Evolutionary conservation across 2,888 invertebrate genomes (phyloP).

Genomic region (Sinelater perroti): DNA sequence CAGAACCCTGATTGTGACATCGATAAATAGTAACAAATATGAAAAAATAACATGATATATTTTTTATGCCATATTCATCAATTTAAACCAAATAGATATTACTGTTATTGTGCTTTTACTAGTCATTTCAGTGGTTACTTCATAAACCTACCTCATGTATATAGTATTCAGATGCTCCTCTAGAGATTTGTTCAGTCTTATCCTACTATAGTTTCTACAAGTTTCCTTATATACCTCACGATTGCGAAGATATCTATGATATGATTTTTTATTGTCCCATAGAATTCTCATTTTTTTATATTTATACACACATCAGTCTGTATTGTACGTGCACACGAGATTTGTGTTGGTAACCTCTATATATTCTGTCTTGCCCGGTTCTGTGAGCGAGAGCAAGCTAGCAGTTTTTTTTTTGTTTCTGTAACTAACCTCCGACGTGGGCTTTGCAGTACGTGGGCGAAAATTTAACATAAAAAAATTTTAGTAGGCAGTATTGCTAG

Average conservation of each 20-base stretch:
- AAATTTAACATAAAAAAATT: conserved; percentile 6
- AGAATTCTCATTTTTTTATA: conserved; percentile 3
- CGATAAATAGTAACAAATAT: conserved; percentile 40
- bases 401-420: conserved; percentile 6
- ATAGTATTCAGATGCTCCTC: conserved; percentile 50
- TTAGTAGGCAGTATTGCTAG: conserved; percentile 6
- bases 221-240: conserved; percentile 14
- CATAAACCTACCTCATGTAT: conserved; percentile 53
- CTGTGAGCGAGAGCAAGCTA: not conserved
- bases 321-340: conserved; percentile 11
- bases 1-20: conserved; percentile 52
- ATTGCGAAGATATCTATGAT: conserved; percentile 16
- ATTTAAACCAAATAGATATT: conserved; percentile 55
- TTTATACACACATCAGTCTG: too few species aligned
- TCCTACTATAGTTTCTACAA: conserved; percentile 32
- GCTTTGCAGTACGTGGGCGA: too few species aligned
- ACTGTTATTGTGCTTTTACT: conserved; percentile 49
- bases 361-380: conserved; percentile 9
- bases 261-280: not conserved
- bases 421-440: too few species aligned
- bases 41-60: conserved; percentile 36
- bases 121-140: conserved; percentile 51
- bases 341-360: conserved; percentile 26
- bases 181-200: conserved; percentile 31
- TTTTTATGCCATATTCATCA: conserved; percentile 43